Evolutionary conservation across 2,797 vertebrate species (phyloP), one percentile per base, ranked within the genome.

Genomic region (Vultur gryphus): DNA sequence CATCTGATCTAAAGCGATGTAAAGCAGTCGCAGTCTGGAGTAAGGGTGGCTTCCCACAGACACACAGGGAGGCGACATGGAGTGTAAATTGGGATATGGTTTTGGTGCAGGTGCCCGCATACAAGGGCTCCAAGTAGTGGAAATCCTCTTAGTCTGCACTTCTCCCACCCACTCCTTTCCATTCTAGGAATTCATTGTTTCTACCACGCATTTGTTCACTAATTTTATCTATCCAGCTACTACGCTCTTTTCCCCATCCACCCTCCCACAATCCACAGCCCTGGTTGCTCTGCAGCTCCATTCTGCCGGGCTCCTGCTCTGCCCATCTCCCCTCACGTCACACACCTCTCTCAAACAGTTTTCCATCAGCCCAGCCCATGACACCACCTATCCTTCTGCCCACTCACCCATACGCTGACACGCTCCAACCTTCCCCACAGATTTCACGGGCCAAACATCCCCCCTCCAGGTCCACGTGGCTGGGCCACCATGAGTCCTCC

Each of bases 121-220:
- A 90, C 51, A 58, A 43, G 37, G 41, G 54, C 90, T 94, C 72
- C 62, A 65, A 80, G 65, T 21, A 91, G 69, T 28, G 35, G 64
- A 96, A 96, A 94, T 90, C 65, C 69, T 94, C 80, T 91, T 79
- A 96, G 54, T 73, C 80, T 95, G 76, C 65, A 62, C 21, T 88
- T 89, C 72, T 90, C 57, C 91, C 85, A 89, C 80, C 73, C 70
- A 84, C 57, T 91, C 93, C 46, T 87, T 95, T 79, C 64, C 52
- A 61, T 93, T 91, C 89, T 81, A 95, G 80, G 78, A 85, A 95
- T 84, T 91, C 52, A 58, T 90, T 93, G 85, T 89, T 95, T 89
- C 75, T 81, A 43, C 48, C 62, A 87, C 5, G 6, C 75, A 84
- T 83, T 89, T 90, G 37, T 87, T 93, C 83, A 84, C 39, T 86